phyloP scores from a whole-genome alignment of 2,113 vertebrate species.

The Psittacula cyanocephala region DNA sequence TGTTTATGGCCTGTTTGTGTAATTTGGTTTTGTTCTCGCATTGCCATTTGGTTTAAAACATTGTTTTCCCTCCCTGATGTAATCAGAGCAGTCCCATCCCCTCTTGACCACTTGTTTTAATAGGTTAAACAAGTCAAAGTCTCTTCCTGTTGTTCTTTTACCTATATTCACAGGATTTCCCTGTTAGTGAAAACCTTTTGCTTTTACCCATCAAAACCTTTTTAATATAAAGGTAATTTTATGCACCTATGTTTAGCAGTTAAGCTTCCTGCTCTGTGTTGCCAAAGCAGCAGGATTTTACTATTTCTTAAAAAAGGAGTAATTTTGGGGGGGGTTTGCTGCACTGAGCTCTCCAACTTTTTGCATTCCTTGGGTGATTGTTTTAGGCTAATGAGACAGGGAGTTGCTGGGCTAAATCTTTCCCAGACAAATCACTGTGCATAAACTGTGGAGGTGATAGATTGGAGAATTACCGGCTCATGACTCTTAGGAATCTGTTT shows the following conservation, averaged over 20 bases:
- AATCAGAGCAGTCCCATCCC: background rate
- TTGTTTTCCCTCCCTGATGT: slow-evolving; percentile 7
- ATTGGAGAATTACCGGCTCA: slow-evolving; percentile 16
- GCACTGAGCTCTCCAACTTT: background rate
- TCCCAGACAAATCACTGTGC: slow-evolving; percentile 31
- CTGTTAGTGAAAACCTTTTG: background rate
- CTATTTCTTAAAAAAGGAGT: background rate
- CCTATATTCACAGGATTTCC: background rate
- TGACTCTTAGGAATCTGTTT: slow-evolving; percentile 29
- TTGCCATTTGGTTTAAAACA: background rate
- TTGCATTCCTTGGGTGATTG: background rate
- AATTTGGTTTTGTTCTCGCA: background rate
- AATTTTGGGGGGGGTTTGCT: background rate
- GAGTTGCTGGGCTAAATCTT: slow-evolving; percentile 33
- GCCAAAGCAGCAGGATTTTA: background rate
- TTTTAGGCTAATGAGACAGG: background rate
- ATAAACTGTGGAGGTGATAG: background rate
- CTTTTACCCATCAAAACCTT: background rate
- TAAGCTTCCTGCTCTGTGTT: background rate
- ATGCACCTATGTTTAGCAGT: background rate
- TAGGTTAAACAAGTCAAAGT: background rate
- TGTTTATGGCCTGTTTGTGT: background rate
- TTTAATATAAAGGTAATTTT: background rate
- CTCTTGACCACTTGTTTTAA: background rate
- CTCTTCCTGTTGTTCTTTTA: background rate